Base-by-base conservation (phyloP, 2,113 vertebrate genomes). In the Chitala chitala region DNA sequence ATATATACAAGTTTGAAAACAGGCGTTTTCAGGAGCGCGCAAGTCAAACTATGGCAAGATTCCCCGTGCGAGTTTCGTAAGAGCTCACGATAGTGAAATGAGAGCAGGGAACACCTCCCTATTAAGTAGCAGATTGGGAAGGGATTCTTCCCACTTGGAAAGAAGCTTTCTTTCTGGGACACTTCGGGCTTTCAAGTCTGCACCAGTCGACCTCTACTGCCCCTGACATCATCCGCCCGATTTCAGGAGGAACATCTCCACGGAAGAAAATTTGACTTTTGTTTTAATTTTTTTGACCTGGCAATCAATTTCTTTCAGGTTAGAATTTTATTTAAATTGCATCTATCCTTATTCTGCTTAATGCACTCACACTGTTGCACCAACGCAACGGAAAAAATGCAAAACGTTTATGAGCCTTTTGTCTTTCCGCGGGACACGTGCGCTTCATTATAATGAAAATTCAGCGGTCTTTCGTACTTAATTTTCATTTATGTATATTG, bases 61-160 rank as follows among this genome's bases (percentile, higher is more conserved):
- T 89, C 90, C 91, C 92, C 90, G 90, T 92, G 86, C 76, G 86
- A 83, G 87, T 94, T 94, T 96, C 93, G 92, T 92, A 93, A 95
- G 88, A 87, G 84, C 87, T 83, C 87, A 86, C 85, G 87, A 88
- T 88, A 90, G 90, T 91, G 92, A 93, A 91, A 79, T 84, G 92
- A 91, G 93, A 90, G 88, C 77, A 86, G 90, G 93, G 95, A 92
- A 91, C 94, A 91, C 91, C 95, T 95, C 95, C 93, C 91, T 93
- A 89, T 96, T 98, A 96, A 98, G 96, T 88, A 93, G 93, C 92
- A 90, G 89, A 85, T 88, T 89, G 89, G 88, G 90, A 88, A 88
- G 88, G 92, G 91, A 89, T 83, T 91, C 93, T 92, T 93, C 92
- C 91, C 94, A 95, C 91, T 97, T 88, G 86, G 85, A 92, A 80